A percentile compares a stretch with the other conserved stretches of the same genome.
Conservation (phyloP, 2,797 vertebrate species). For the Myotis pilosus region DNA sequence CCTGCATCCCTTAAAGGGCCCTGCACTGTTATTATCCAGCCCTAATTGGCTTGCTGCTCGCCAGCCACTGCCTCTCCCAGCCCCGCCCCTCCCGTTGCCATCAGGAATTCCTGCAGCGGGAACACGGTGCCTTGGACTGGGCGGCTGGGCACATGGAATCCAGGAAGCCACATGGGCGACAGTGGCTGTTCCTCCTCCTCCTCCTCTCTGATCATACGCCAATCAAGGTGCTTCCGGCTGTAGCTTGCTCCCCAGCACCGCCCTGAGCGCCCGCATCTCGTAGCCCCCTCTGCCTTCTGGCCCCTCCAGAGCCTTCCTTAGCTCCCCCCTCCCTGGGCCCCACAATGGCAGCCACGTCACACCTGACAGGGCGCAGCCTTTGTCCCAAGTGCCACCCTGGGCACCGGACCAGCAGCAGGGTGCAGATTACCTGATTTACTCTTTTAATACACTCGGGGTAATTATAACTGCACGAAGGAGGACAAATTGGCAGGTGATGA, state of each 20-base stretch:
- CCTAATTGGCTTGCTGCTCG: constrained; percentile 26
- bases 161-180: constrained; percentile 66
- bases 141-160: constrained; percentile 40
- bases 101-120: constrained; percentile 63
- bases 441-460: constrained; percentile 66
- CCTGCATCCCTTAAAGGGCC: constrained; percentile 76
- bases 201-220: constrained; percentile 73
- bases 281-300: background rate
- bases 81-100: background rate
- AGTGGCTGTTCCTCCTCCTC: background rate
- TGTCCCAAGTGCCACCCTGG: constrained; percentile 3
- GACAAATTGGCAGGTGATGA: constrained; percentile 82
- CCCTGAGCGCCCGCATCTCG: background rate
- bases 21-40: constrained; percentile 46
- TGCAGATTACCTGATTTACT: constrained; percentile 62
- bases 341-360: background rate
- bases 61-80: background rate
- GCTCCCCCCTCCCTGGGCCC: background rate
- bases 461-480: constrained; percentile 68
- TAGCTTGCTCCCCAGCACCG: background rate
- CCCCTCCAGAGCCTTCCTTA: background rate
- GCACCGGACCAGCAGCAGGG: background rate
- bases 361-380: accelerated
- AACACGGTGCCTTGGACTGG: constrained; percentile 31
- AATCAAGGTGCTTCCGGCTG: constrained; percentile 69